Evolutionary conservation across 2,113 vertebrate species (phyloP).

Genomic region (Capreolus pygargus): DNA sequence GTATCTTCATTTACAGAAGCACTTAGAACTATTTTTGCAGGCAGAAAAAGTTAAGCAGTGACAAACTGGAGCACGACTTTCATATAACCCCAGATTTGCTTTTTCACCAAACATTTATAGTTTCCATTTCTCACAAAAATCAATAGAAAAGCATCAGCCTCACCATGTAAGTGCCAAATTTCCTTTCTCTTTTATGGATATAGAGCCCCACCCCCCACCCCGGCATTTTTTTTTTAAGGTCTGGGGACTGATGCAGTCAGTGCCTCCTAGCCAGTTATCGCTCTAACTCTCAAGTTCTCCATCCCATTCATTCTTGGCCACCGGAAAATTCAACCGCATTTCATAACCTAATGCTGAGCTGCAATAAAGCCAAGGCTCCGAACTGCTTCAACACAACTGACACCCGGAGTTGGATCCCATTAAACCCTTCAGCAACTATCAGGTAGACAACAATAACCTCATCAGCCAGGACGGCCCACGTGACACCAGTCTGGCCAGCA

Average conservation of each 20-base stretch:
- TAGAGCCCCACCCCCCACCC: neutral
- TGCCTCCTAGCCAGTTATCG: neutral
- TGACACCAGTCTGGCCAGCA: neutral
- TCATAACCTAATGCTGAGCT: neutral
- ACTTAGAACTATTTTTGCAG: neutral
- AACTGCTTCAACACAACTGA: constrained; percentile 8
- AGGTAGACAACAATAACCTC: constrained; percentile 7
- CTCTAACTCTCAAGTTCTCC: neutral
- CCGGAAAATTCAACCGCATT: neutral
- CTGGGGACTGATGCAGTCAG: neutral
- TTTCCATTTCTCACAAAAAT: constrained; percentile 32
- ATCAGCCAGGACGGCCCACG: neutral
- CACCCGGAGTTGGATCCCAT: neutral
- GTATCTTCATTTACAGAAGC: neutral
- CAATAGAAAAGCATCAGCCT: constrained; percentile 22
- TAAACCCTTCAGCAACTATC: constrained; percentile 2
- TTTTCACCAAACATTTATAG: neutral
- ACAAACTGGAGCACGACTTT: neutral
- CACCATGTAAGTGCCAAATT: neutral
- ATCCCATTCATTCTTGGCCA: neutral
- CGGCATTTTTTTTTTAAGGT: neutral
- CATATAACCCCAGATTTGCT: neutral
- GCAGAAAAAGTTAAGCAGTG: neutral
- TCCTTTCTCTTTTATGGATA: neutral
- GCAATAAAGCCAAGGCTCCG: neutral